Evolutionary conservation across 2,888 invertebrate species (phyloP), one percentile per base, ranked within the genome.

Genomic region (Pterobdella sp.): DNA sequence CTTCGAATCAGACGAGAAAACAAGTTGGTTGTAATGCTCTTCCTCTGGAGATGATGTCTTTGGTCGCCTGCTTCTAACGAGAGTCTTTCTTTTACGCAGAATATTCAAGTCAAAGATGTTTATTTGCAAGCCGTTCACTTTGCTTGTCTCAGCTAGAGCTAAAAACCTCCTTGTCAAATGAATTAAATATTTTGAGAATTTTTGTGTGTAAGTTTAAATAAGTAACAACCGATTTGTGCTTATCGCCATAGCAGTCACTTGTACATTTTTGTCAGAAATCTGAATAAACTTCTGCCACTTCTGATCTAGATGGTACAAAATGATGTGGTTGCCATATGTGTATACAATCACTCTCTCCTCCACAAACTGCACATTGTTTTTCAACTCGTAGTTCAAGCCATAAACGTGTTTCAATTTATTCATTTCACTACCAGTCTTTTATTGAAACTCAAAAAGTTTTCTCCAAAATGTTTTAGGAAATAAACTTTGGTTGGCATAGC

Each of bases 1-100:
- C 81, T 90, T 91, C 1, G 90, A 91, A 81, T 94, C 94, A 75
- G 86, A 88, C 0, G 91, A 90, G 80, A 95, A 93, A 37, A 88
- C 87, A 0, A 92, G 89, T 89, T 72, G 90, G 91, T 82, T 91
- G 92, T 85, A 83, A 91, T 77, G 90, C 91, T 0, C 84, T 91
- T 14, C 89, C 89, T 79, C 88, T 91, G 34, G 91, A 92, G 81
- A 89, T 92, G 10, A 18, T 1, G 7, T 2, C 18, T 63, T 63
- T 7, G 22, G 65, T n/a, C 14, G 31, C 18, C n/a, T 72, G 1
- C 36, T 14, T 22, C 26, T 63, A 29, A 60, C 81, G 52, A 86
- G 77, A 1, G 82, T 81, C 76, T 85, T 85, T 67, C 82, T 79
- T 76, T 83, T 82, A 75, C 84, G 82, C 75, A 83, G 78, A 34